Base-by-base conservation (phyloP, 2,888 invertebrate species). In the Morpho helenor region DNA sequence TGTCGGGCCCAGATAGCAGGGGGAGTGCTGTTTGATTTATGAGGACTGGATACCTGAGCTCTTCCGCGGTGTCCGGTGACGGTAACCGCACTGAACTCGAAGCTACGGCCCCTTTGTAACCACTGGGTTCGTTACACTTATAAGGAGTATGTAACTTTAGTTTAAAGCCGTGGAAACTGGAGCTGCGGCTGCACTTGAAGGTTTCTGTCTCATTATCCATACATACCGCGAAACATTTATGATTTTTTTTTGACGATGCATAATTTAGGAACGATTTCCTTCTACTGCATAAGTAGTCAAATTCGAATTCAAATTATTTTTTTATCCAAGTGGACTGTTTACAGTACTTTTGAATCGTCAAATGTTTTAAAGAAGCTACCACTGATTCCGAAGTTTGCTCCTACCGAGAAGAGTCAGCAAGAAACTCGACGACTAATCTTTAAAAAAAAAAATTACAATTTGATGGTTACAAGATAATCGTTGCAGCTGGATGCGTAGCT, bases 11-110 rank as follows among this genome's bases (percentile, higher is more conserved):
- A 73, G 74, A 70, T 66, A 67, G 78, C 75, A 74, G 78, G 82
- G 85, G 85, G 82, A 80, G 77, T 73, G 78, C 79, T 76, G 77
- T 74, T 79, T 87, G 86, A 87, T 87, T 87, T 88, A 87, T 84
- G 79, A 74, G 71, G 71, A 70, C 76, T 77, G 77, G 85, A 84
- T 83, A 84, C 76, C 76, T 75, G 76, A 84, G 84, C 82, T 80
- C 85, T 87, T 88, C 87, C 87, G 86, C 75, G 78, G 84, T 83
- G 79, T 82, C 80, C 77, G 78, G 75, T 86, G 80, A 80, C 82
- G 77, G 76, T 72, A 73, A 80, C 82, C 82, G 77, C 82, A 78
- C 74, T 70, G 75, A 77, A 76, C 73, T 76, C 69, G 64, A 64
- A 67, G 67, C 66, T 72, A 67, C 70, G 72, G 62, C 72, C 74